Evolutionary conservation across 1,140 invertebrate species (phyloP).

Genomic region (Drosophila ogumai): DNA sequence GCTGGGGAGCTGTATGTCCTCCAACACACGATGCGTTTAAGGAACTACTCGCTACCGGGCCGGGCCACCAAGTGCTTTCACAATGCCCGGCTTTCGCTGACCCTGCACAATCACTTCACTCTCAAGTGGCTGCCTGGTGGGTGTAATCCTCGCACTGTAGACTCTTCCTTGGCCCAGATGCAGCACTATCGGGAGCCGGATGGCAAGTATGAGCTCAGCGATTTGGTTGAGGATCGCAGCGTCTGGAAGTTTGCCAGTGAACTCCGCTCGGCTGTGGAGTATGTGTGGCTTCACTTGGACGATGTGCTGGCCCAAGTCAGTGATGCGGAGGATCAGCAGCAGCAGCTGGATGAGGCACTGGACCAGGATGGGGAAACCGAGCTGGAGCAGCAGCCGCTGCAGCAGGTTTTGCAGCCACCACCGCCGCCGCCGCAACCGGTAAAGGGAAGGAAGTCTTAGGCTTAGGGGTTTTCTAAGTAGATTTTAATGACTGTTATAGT

Average conservation of each 20-base stretch:
- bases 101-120: slow-evolving; percentile 72
- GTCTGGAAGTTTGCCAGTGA: slow-evolving; percentile 56
- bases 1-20: slow-evolving; percentile 63
- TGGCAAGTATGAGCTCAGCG: slow-evolving; percentile 20
- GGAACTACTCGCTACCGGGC: slow-evolving; percentile 45
- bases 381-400: slow-evolving; percentile 34
- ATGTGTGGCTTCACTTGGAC: slow-evolving; percentile 61
- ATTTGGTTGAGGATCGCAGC: slow-evolving; percentile 59
- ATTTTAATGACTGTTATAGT: not conserved
- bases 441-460: not conserved
- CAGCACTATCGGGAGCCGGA: slow-evolving; percentile 74
- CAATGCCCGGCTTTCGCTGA: slow-evolving; percentile 53
- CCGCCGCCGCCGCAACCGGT: not conserved
- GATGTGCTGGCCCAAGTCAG: slow-evolving; percentile 33
- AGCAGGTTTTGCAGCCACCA: slow-evolving; percentile 1
- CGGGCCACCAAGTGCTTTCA: slow-evolving; percentile 74
- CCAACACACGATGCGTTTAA: slow-evolving; percentile 62
- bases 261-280: slow-evolving; percentile 43
- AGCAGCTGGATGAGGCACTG: slow-evolving; percentile 23
- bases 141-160: slow-evolving; percentile 35
- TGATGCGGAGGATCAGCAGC: slow-evolving; percentile 36
- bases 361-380: slow-evolving; percentile 41
- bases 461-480: not conserved
- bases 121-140: slow-evolving; percentile 45
- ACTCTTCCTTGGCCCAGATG: slow-evolving; percentile 49